A percentile compares a stretch with the other conserved stretches of the same genome.
Conservation (phyloP, 1,140 invertebrate species). For the Orchestia grillus region DNA sequence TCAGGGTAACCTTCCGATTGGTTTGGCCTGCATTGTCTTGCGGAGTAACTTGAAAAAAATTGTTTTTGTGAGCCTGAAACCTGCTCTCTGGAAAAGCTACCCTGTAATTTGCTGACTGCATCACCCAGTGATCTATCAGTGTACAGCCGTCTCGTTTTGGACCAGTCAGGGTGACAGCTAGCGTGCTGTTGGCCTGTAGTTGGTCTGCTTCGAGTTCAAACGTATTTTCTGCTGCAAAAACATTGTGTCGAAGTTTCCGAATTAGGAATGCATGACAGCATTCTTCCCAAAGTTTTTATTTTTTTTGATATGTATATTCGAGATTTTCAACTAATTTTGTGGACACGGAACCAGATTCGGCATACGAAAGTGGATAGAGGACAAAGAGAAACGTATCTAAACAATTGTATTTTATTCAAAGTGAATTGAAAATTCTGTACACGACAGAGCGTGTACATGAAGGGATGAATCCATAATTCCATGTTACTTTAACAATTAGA, state of each 20-base stretch:
- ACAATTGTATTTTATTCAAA: too few relatives aligned
- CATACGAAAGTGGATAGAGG: too few relatives aligned
- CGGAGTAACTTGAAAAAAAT: neutral
- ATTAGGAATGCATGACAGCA: neutral
- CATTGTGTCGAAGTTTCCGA: neutral
- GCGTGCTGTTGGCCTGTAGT: neutral
- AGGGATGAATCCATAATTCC: too few relatives aligned
- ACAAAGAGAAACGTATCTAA: too few relatives aligned
- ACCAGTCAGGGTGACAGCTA: neutral
- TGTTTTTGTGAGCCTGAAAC: neutral
- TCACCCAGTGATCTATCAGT: neutral
- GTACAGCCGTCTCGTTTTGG: neutral
- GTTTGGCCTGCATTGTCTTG: neutral
- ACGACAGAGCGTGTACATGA: too few relatives aligned
- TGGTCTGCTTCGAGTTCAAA: neutral
- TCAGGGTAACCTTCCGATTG: neutral
- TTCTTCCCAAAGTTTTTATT: neutral
- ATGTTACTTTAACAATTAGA: too few relatives aligned
- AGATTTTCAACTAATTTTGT: too few relatives aligned
- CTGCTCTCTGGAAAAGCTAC: neutral
- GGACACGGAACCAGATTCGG: too few relatives aligned
- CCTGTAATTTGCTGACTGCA: neutral
- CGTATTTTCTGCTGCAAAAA: neutral
- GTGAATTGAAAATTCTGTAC: too few relatives aligned
- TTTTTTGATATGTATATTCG: too few relatives aligned